phyloP scores from a whole-genome alignment of 2,113 vertebrate genomes.

The Syrrhaptes paradoxus region DNA sequence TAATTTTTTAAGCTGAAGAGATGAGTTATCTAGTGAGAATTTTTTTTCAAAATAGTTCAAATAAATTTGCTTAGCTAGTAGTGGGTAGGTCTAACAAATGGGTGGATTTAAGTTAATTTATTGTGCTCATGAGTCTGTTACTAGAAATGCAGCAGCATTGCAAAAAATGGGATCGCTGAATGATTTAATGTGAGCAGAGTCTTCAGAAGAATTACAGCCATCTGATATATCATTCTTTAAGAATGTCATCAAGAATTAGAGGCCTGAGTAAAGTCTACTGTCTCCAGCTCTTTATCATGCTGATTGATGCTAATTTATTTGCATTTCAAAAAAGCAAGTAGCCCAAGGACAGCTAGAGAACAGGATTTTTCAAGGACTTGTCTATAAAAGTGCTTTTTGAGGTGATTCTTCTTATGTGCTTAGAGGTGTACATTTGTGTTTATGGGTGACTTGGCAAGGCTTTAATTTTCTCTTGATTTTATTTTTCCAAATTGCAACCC shows the following conservation, averaged over 20 bases:
- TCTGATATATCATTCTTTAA: neutral
- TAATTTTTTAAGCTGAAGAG: neutral
- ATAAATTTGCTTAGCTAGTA: neutral
- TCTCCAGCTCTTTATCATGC: neutral
- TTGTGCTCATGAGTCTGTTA: neutral
- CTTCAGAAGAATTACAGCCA: neutral
- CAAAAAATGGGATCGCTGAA: neutral
- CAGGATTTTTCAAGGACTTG: neutral
- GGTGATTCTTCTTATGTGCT: neutral
- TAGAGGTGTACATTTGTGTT: neutral
- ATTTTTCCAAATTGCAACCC: neutral
- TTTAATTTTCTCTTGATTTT: neutral
- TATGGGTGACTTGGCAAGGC: neutral
- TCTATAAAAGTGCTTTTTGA: neutral
- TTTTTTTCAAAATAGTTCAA: neutral
- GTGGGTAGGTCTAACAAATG: neutral
- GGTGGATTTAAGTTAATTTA: neutral
- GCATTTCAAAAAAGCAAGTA: neutral
- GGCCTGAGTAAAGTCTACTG: neutral
- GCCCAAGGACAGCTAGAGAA: neutral
- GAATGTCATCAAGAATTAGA: neutral
- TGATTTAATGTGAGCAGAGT: neutral
- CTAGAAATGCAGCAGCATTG: neutral
- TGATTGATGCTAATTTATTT: neutral
- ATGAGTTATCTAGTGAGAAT: neutral